phyloP scores from a whole-genome alignment of 35 echinoderm and acorn worm genomes.

The Diadema setosum region DNA sequence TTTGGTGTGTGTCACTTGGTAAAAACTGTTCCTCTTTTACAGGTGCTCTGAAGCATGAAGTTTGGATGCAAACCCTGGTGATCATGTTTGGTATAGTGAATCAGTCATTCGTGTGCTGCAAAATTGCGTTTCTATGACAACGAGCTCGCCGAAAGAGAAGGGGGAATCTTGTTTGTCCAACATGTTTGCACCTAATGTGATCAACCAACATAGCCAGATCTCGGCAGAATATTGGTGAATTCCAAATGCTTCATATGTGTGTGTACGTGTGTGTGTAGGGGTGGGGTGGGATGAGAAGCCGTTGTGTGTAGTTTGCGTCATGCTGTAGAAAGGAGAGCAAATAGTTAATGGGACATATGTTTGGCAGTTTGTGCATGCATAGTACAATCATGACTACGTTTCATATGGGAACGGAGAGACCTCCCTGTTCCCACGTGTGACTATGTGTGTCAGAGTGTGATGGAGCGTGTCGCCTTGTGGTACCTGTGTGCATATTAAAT shows the following conservation, averaged over 20 bases:
- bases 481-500: neutral
- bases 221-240: no score
- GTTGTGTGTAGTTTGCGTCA: no score
- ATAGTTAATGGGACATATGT: neutral
- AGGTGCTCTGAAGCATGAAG: no score
- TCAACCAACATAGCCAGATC: no score
- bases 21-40: no score
- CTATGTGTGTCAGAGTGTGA: neutral
- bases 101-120: neutral
- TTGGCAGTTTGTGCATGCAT: neutral
- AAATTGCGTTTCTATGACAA: neutral
- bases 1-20: no score
- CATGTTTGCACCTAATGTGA: neutral
- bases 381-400: neutral
- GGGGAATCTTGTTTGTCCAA: neutral
- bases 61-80: no score
- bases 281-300: no score
- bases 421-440: neutral
- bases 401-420: neutral
- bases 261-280: no score
- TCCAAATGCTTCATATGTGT: no score
- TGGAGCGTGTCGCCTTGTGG: neutral
- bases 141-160: neutral
- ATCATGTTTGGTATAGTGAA: neutral
- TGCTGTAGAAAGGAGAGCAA: no score